These are phyloP conservation scores for Drosophila nikananu DNA, from an alignment of 1,140 invertebrate genomes.

Conservation along the genomic window DNA sequence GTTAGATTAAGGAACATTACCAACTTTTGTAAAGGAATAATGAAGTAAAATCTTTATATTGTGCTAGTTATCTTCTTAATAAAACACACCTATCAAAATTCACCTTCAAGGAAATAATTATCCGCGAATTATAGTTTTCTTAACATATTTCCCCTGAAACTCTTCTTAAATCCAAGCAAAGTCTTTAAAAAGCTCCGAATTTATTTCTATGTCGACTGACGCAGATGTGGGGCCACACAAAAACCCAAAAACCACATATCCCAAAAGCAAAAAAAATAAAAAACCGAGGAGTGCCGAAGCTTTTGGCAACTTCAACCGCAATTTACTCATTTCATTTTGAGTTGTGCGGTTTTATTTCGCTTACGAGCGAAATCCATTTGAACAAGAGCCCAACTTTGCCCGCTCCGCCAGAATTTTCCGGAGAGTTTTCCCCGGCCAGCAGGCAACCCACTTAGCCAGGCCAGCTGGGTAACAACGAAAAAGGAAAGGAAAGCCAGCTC, in stretches of 20 bases:
- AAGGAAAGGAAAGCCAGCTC: constrained; percentile 21
- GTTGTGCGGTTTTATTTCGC: constrained; percentile 78
- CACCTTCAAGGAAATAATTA: not conserved
- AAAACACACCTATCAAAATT: no score
- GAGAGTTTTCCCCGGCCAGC: constrained; percentile 25
- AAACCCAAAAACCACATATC: constrained; percentile 20
- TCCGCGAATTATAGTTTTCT: not conserved
- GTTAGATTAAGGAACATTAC: not conserved
- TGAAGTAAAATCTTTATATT: no score
- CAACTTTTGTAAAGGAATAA: no score
- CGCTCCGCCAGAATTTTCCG: constrained; percentile 43
- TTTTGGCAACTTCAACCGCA: constrained; percentile 72
- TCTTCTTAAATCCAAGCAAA: not conserved
- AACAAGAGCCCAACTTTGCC: constrained; percentile 64
- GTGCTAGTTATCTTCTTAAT: no score
- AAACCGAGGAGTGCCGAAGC: constrained; percentile 34
- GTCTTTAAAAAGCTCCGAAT: constrained; percentile 11
- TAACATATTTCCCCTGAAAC: not conserved
- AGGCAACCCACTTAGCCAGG: constrained; percentile 38
- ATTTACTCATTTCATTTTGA: constrained; percentile 83
- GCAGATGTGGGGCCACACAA: constrained; percentile 23
- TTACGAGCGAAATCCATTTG: constrained; percentile 77
- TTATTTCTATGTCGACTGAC: constrained; percentile 1
- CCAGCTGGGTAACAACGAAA: constrained; percentile 27
- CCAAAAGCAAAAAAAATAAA: constrained; percentile 7